Evolutionary conservation across 2,888 invertebrate genomes (phyloP), one percentile per base, ranked within the genome.

Genomic region (Bembecia ichneumoniformis): DNA sequence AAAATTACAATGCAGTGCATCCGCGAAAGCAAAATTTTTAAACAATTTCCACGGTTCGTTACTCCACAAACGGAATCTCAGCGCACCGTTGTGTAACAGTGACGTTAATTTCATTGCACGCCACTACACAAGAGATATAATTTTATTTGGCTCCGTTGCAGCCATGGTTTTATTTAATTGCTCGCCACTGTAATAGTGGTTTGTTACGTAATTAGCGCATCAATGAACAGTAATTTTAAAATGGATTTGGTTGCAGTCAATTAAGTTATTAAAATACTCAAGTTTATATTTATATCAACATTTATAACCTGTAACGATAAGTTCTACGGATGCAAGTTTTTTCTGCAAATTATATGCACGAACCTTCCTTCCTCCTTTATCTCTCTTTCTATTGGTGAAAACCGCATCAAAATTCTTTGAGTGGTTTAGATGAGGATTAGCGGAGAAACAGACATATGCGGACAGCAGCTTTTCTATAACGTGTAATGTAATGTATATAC

Each of bases 31-130:
- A 28, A 28, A 28, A 28, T 28, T 28, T 28, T 28, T 28, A 28
- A 28, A 28, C 0, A 1, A 28, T 28, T 40, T 57, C 52, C 62
- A 74, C 57, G 67, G 66, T 53, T 62, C 58, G 68, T 57, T 65
- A 65, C 28, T 51, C 55, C 52, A 52, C 48, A 53, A 68, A 71
- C 73, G 71, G 74, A 66, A 63, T 64, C 65, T 62, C 58, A 56
- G 55, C 55, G 58, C 56, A 67, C 74, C 70, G 72, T 76, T 74
- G 70, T 60, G 66, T 66, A 71, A 72, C 64, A 64, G 57, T 58
- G 54, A 65, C 40, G 40, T 40, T 60, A 58, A 64, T 59, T 58
- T 66, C 63, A 64, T 66, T 63, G 51, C 51, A 50, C 48, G 48
- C 34, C 51, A 46, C 50, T 54, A 14, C 40, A 40, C 40, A 40